phyloP scores from a whole-genome alignment of 2,888 invertebrate genomes.

The Xestia xanthographa region DNA sequence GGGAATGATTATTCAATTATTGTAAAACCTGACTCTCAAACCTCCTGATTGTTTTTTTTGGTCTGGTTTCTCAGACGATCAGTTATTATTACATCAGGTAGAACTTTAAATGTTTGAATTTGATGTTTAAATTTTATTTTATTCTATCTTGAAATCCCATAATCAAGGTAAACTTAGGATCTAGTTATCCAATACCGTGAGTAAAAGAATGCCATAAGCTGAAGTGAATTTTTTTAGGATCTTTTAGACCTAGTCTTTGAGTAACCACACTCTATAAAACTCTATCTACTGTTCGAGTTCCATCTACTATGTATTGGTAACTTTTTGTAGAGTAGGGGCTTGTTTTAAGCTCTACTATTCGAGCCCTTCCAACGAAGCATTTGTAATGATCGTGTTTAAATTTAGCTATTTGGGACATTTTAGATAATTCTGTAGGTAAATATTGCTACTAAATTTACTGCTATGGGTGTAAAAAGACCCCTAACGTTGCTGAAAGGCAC shows the following conservation, averaged over 20 bases:
- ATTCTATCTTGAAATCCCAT: neutral
- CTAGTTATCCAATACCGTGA: neutral
- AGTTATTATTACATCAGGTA: neutral
- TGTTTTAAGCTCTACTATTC: rapidly evolving
- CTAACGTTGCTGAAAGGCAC: neutral
- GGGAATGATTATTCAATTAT: neutral
- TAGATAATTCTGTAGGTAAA: too few relatives aligned
- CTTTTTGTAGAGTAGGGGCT: neutral
- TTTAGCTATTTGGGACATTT: too few relatives aligned
- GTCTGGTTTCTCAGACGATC: neutral
- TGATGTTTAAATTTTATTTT: too few relatives aligned
- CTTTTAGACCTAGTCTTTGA: neutral
- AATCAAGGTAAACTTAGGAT: neutral
- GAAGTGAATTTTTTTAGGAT: neutral
- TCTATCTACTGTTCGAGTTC: too few relatives aligned
- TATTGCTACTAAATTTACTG: too few relatives aligned
- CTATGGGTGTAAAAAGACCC: neutral
- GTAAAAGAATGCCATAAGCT: neutral
- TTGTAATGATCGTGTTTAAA: too few relatives aligned
- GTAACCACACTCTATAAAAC: neutral
- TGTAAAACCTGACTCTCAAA: neutral
- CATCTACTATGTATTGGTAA: neutral
- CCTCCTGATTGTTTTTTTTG: neutral
- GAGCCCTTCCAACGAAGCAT: too few relatives aligned
- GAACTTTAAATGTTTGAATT: too few relatives aligned